phyloP scores from a whole-genome alignment of 2,888 invertebrate species.

The Caenorhabditis sp. region DNA sequence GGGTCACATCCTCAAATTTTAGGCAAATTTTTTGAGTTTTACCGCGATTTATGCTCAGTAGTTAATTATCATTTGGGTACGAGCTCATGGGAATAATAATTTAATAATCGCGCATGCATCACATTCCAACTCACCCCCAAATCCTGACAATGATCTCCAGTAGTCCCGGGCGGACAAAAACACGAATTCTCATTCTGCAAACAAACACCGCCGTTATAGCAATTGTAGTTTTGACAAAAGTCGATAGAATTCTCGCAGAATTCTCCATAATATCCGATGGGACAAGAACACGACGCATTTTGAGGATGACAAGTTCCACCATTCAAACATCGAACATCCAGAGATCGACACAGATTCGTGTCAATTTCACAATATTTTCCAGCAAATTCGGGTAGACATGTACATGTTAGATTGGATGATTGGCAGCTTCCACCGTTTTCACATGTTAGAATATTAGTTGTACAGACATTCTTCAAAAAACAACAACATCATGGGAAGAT shows the following conservation, averaged over 20 bases:
- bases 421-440: constrained; percentile 15
- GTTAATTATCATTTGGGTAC: too few species aligned
- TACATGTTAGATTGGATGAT: constrained; percentile 5
- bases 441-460: constrained; percentile 11
- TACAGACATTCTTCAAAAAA: constrained; percentile 14
- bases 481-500: too few species aligned
- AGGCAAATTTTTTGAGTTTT: too few species aligned
- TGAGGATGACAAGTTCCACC: constrained; percentile 1
- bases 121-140: constrained; percentile 15
- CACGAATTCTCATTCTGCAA: constrained; percentile 13
- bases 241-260: constrained; percentile 8
- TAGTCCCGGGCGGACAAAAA: constrained; percentile 20
- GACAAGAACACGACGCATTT: neutral
- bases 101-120: too few species aligned
- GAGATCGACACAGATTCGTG: neutral
- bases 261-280: neutral
- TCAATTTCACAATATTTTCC: constrained; percentile 17
- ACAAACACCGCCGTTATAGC: constrained; percentile 31
- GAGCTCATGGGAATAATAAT: too few species aligned
- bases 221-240: constrained; percentile 13
- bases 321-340: neutral
- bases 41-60: too few species aligned
- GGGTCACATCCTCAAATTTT: too few species aligned
- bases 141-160: constrained; percentile 22
- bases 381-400: constrained; percentile 8